phyloP scores from a whole-genome alignment of 1,140 invertebrate species.

The Venustaconcha ellipsiformis region DNA sequence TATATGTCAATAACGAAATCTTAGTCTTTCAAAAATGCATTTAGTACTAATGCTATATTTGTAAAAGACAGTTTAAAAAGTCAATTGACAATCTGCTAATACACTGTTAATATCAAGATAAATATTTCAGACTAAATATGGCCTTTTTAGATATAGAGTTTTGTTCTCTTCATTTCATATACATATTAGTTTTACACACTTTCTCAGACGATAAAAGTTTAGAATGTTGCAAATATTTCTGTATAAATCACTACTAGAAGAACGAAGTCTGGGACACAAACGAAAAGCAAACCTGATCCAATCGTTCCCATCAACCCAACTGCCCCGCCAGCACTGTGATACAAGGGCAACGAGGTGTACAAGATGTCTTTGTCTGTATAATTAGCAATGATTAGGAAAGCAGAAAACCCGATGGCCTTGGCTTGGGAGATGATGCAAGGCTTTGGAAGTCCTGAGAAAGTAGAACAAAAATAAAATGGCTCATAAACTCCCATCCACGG shows the following conservation, averaged over 20 bases:
- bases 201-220: neutral
- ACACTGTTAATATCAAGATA: too few species aligned
- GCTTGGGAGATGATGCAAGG: constrained; percentile 32
- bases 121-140: too few species aligned
- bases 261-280: neutral
- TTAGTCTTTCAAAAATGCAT: too few species aligned
- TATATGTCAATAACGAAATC: too few species aligned
- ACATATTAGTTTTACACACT: neutral
- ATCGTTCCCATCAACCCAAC: constrained; percentile 46
- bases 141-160: too few species aligned
- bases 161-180: neutral
- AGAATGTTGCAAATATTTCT: neutral
- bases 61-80: too few species aligned
- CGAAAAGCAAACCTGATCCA: constrained; percentile 32
- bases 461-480: too few species aligned
- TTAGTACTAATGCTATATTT: too few species aligned
- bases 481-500: too few species aligned
- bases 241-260: neutral
- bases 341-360: constrained; percentile 44
- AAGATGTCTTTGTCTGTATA: constrained; percentile 36
- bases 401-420: neutral
- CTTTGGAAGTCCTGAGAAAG: constrained; percentile 40
- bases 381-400: neutral
- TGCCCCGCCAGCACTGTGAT: constrained; percentile 45
- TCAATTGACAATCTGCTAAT: too few species aligned